These are phyloP conservation scores for Cyphomyrmex costatus DNA, from an alignment of 1,140 invertebrate genomes.

Conservation along the genomic window DNA sequence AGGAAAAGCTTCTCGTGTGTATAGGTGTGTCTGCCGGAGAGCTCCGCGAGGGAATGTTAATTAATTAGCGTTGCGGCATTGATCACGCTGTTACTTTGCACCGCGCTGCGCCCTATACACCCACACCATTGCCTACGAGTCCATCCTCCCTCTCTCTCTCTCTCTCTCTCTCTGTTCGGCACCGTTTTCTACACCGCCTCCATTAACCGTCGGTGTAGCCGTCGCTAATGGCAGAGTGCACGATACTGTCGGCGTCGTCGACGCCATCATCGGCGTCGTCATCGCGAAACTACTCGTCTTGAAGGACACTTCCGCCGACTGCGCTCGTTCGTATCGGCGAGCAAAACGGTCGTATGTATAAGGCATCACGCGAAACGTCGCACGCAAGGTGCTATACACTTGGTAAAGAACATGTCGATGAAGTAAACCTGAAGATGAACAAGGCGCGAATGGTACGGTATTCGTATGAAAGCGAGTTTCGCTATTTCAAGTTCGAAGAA, in stretches of 20 bases:
- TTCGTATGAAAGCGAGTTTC: neutral
- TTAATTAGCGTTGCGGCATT: conserved; percentile 80
- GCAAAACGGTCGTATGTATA: neutral
- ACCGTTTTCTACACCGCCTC: conserved; percentile 59
- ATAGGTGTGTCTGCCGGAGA: conserved; percentile 76
- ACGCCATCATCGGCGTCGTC: conserved; percentile 33
- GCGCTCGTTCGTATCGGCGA: conserved; percentile 29
- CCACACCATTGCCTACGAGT: conserved; percentile 32
- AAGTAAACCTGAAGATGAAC: conserved; percentile 9
- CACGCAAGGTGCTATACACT: conserved; percentile 9
- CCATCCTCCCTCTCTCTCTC: neutral
- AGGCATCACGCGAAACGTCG: conserved; percentile 22
- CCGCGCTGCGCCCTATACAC: conserved; percentile 58
- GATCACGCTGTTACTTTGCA: conserved; percentile 77
- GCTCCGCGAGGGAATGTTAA: conserved; percentile 75
- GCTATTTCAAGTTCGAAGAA: neutral
- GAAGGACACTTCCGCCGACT: conserved; percentile 55
- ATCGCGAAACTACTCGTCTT: conserved; percentile 65
- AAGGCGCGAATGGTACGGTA: neutral
- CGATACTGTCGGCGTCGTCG: conserved; percentile 43
- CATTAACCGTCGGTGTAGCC: conserved; percentile 62
- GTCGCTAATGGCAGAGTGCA: conserved; percentile 66
- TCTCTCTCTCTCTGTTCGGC: conserved; percentile 23
- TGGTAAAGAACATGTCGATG: conserved; percentile 21
- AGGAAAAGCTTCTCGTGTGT: conserved; percentile 55